Evolutionary conservation across 1,140 invertebrate genomes (phyloP), one percentile per base, ranked within the genome.

Genomic region (Lanistes nyassanus): DNA sequence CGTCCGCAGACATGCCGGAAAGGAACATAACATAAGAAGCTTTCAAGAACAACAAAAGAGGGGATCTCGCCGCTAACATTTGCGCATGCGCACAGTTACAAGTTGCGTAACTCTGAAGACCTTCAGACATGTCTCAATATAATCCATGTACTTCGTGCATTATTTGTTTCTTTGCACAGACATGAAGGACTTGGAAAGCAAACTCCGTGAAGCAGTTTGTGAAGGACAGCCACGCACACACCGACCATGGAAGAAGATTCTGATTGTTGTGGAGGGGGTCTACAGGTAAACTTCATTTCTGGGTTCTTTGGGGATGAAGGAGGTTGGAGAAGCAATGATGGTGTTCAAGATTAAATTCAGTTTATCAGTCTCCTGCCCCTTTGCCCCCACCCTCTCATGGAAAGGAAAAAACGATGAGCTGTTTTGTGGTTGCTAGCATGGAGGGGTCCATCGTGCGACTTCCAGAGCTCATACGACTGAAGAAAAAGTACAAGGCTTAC

Each of bases 191-290:
- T 91, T 99, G 77, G 98, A 99, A 90, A 91, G 92, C 77, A 91
- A 94, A 69, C 89, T 99, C 11, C 91, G 93, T 71, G 90, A 93
- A 60, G 94, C 94, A 36, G 91, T 99, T 55, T 92, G 94, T 53
- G 90, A 94, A 83, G 97, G 97, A 5, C 95, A 96, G 85, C 93
- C 95, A 0, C 90, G 92, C 78, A 93, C 92, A n/a, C 92, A 93
- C 65, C 87, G 93, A 80, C 95, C 95, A 6, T 98, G 96, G 95
- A 94, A 93, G 77, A 98, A 99, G 87, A 97, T 99, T 82, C 88
- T 99, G 37, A 96, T 99, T 80, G 91, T 97, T 62, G 95, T 97
- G 34, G 97, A 99, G 90, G 97, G 97, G 60, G 94, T 99, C 81
- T 98, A 97, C 87, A 90, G 89, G 89, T 90, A 72, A 73, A 79